These are phyloP conservation scores for Chloebia gouldiae DNA, from an alignment of 2,113 vertebrate species.

Conservation along the genomic window DNA sequence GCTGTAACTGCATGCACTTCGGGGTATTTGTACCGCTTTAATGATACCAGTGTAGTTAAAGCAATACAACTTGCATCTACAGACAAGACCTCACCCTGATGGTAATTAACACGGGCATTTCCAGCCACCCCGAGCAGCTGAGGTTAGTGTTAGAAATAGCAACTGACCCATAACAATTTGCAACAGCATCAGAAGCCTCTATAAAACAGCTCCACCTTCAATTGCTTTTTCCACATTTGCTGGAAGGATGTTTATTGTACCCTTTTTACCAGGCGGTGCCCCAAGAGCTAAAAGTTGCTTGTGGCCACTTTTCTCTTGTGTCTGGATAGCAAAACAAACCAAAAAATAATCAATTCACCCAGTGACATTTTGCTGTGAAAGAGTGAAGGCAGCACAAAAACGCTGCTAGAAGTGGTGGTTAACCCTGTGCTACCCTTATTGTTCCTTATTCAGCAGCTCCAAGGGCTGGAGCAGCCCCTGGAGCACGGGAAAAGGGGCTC, in stretches of 20 bases:
- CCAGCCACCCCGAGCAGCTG: conserved; percentile 18
- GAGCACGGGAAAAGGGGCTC: conserved; percentile 17
- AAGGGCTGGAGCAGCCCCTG: not conserved
- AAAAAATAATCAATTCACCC: conserved; percentile 57
- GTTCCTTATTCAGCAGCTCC: conserved; percentile 27
- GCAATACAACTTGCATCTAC: conserved; percentile 7
- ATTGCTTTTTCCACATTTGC: not conserved
- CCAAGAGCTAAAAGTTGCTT: conserved; percentile 49
- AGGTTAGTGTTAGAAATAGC: conserved; percentile 28
- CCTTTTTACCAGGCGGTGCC: not conserved
- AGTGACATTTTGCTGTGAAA: conserved; percentile 67
- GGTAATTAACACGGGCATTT: conserved; percentile 44
- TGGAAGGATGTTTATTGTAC: not conserved
- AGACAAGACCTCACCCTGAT: conserved; percentile 1
- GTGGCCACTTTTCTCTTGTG: conserved; percentile 45
- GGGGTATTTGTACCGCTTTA: not conserved
- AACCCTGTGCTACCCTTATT: conserved; percentile 64
- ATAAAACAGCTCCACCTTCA: conserved; percentile 1
- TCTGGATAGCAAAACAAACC: conserved; percentile 48
- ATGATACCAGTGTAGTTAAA: not conserved
- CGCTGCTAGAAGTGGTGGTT: conserved; percentile 49
- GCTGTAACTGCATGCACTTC: conserved; percentile 6
- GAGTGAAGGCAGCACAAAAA: conserved; percentile 47
- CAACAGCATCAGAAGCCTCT: conserved; percentile 3
- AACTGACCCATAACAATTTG: conserved; percentile 38